Base-by-base conservation (phyloP, 2,113 vertebrate species). In the Pheucticus melanocephalus region DNA sequence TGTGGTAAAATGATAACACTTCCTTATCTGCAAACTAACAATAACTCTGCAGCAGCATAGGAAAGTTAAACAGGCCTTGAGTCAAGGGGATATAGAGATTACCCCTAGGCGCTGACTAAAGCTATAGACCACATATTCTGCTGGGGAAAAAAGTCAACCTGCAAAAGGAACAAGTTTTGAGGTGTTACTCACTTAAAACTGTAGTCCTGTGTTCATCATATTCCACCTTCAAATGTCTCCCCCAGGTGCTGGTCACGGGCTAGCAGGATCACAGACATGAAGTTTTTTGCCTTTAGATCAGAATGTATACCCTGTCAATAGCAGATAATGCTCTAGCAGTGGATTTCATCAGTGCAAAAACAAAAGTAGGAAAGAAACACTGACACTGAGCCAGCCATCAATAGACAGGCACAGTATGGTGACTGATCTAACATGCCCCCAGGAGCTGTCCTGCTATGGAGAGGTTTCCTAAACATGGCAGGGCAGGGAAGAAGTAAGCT, bases 1-100 rank as follows among this genome's bases (percentile, higher is more conserved):
- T 78, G 68, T 56, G 65, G 45, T 81, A 61, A 82, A 92, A 72
- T 27, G 75, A 48, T 91, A 95, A 90, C 56, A 17, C 24, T 45
- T 47, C 39, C 85, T 95, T 95, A 96, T 92, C 88, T 93, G 51
- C 56, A 81, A 80, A 68, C 73, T 66, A 97, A 89, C 87, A 95
- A 79, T 75, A 93, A 35, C 73, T 82, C 84, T 63, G 79, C 65
- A 44, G 65, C 69, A 60, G 71, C 44, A n/a, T 11, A 54, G 83
- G 92, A 86, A 95, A 94, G 81, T 92, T 86, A 92, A 94, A 96
- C 80, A 92, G 78, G 57, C 40, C 47, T 59, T 71, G 42, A 94
- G 68, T 78, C 47, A 54, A 83, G 79, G 60, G 63, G 59, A 68
- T 86, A 59, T 51, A 72, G 59, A 79, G 42, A n/a, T 84, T 86